phyloP scores from a whole-genome alignment of 2,797 vertebrate genomes.

The Echeneis naucrates region DNA sequence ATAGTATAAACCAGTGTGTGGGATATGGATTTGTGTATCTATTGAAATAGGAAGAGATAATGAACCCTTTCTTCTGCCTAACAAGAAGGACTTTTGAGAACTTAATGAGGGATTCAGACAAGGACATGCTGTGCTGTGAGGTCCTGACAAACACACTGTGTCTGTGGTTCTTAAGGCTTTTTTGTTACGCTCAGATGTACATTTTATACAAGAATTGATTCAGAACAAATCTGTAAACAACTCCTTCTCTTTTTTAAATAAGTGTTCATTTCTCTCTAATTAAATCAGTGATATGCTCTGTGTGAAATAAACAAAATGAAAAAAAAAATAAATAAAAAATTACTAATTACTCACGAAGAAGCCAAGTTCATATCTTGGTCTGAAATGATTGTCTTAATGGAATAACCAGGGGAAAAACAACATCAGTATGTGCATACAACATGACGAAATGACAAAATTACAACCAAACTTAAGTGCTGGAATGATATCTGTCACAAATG shows the following conservation, averaged over 20 bases:
- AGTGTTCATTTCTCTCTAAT: neutral
- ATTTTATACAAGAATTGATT: slow-evolving; percentile 7
- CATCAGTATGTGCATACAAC: neutral
- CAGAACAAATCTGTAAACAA: slow-evolving; percentile 14
- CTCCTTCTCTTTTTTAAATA: neutral
- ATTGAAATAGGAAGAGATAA: slow-evolving; percentile 43
- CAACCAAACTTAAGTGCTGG: neutral
- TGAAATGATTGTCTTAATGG: neutral
- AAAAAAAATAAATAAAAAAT: too few species aligned
- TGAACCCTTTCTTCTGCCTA: slow-evolving; percentile 43
- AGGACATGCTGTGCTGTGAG: slow-evolving; percentile 41
- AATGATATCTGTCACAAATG: neutral
- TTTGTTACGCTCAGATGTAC: slow-evolving; percentile 1
- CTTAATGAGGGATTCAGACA: slow-evolving; percentile 36
- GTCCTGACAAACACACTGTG: slow-evolving; percentile 20
- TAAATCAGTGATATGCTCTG: too few species aligned
- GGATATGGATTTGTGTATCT: slow-evolving; percentile 46
- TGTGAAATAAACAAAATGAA: too few species aligned
- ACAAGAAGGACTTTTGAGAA: slow-evolving; percentile 34
- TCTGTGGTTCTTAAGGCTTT: neutral
- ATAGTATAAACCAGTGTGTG: slow-evolving; percentile 42
- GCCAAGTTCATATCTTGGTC: neutral
- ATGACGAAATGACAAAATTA: neutral
- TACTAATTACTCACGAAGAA: neutral
- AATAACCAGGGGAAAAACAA: neutral